A percentile compares a stretch with the other conserved stretches of the same genome.
Conservation (phyloP, 2,888 invertebrate species). For the Meghimatium bilineatum region DNA sequence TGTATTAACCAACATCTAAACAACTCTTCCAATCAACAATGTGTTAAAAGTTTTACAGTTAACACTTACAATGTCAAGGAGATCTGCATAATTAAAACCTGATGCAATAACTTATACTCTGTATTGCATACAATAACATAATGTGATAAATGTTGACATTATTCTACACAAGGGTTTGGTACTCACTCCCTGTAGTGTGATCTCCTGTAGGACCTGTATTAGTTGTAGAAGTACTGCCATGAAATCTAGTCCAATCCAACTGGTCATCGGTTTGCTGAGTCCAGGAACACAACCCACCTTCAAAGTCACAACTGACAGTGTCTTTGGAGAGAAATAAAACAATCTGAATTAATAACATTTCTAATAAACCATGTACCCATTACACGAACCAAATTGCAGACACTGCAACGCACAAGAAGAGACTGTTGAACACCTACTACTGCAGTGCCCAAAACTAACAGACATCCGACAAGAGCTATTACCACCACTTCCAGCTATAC, state of each 20-base stretch:
- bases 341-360: too few relatives aligned
- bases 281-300: slow-evolving; percentile 72
- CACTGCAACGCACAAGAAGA: too few relatives aligned
- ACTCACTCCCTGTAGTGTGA: slow-evolving; percentile 62
- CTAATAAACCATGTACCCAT: too few relatives aligned
- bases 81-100: background rate
- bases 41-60: too few relatives aligned
- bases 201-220: slow-evolving; percentile 73
- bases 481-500: too few relatives aligned
- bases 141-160: background rate
- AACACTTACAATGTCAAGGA: too few relatives aligned
- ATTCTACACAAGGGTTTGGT: background rate
- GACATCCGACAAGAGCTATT: too few relatives aligned
- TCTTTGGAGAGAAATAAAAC: slow-evolving; percentile 50
- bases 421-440: too few relatives aligned
- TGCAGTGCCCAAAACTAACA: too few relatives aligned
- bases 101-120: background rate
- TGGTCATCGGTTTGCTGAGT: slow-evolving; percentile 57
- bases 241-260: slow-evolving; percentile 66
- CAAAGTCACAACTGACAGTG: slow-evolving; percentile 69
- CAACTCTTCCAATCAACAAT: too few relatives aligned
- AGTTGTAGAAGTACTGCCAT: slow-evolving; percentile 57
- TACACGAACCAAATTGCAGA: too few relatives aligned
- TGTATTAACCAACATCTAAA: too few relatives aligned
- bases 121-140: background rate